Evolutionary conservation across 64 coral and sea anemone genomes (phyloP), one percentile per base, ranked within the genome.

Genomic region (Actinia tenebrosa): DNA sequence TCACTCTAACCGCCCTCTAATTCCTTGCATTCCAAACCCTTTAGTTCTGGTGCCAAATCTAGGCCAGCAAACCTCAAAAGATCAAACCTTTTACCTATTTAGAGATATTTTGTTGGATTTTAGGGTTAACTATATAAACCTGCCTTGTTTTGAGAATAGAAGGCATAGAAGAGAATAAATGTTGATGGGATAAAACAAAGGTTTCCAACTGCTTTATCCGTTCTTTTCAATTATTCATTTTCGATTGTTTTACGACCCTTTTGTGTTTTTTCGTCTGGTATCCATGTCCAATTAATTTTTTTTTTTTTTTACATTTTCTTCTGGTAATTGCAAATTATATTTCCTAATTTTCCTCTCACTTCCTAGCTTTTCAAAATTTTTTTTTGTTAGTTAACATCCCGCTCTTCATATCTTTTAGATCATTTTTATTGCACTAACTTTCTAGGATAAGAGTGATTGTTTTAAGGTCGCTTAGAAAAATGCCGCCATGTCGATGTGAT

Each of bases 191-290:
- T 30, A 27, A 42, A 16, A 75, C 69, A 75, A 42, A 75, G 69
- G 23, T 72, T 56, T 71, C 69, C 10, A 30, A 72, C 69, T 72
- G 69, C 26, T 26, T 72, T 42, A 72, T 75, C 69, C 27, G 69
- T 75, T 75, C 69, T n/a, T 26, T 42, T 75, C 26, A 75, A 75
- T 75, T 14, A 75, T 75, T 75, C 69, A 75, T 75, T 7, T 30
- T 16, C 26, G 5, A 30, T 14, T 27, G n/a, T 27, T 75, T 75
- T 42, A 42, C 22, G 13, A 30, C 69, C 15, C 27, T 75, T 42
- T 75, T 75, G 69, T 75, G 26, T 75, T 42, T 10, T 75, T 75
- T 43, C 69, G 69, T 75, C 69, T 75, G 69, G 69, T 75, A 16
- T 72, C 26, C 25, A 37, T 42, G 69, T 42, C 69, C 3, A 72